phyloP scores from a whole-genome alignment of 2,113 vertebrate species.

The Dinomys branickii region DNA sequence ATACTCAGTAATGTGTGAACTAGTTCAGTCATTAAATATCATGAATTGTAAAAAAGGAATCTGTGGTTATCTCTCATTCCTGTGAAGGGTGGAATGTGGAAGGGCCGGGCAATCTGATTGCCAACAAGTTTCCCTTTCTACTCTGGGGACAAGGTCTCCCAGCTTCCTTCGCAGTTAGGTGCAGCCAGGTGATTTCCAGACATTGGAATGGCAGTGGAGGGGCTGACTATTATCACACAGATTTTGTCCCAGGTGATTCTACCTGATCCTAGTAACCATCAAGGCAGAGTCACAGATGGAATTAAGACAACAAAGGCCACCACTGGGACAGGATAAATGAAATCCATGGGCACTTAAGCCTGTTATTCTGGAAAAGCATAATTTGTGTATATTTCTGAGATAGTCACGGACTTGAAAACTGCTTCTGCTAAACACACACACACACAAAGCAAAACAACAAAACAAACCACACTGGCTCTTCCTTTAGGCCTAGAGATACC shows the following conservation, averaged over 20 bases:
- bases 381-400: neutral
- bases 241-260: neutral
- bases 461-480: neutral
- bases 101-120: neutral
- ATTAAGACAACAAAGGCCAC: neutral
- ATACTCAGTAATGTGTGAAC: neutral
- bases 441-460: neutral
- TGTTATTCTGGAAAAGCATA: neutral
- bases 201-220: neutral
- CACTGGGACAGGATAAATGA: neutral
- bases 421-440: neutral
- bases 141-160: neutral
- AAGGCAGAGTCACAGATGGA: neutral
- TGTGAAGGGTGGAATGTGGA: neutral
- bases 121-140: neutral
- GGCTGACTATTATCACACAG: too few relatives aligned
- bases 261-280: neutral
- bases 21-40: neutral
- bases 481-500: neutral
- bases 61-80: neutral
- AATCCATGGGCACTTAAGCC: neutral
- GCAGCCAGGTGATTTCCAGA: neutral
- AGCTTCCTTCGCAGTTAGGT: neutral
- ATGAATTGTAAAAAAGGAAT: neutral
- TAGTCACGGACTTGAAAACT: neutral